phyloP scores from a whole-genome alignment of 2,113 vertebrate genomes.

The Macquaria australasica region DNA sequence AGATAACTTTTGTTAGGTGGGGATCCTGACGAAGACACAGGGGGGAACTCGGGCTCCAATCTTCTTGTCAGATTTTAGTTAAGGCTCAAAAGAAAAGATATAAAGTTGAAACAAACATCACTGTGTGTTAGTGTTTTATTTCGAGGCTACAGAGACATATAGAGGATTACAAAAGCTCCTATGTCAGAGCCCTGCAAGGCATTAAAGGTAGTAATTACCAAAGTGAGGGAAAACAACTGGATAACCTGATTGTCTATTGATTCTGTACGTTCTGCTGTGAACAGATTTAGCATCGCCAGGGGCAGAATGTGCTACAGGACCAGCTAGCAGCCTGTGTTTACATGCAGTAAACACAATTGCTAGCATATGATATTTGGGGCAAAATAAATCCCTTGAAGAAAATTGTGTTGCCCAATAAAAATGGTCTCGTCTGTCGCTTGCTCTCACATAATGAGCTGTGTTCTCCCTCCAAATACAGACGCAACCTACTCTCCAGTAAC shows the following conservation, averaged over 20 bases:
- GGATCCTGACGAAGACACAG: background rate
- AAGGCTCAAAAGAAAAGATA: background rate
- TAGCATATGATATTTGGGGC: background rate
- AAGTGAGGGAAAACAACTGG: constrained; percentile 59
- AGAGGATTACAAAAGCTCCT: constrained; percentile 27
- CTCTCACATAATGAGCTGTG: constrained; percentile 25
- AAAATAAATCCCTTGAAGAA: constrained; percentile 1
- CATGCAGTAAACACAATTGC: constrained; percentile 19
- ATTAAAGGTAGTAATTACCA: constrained; percentile 65
- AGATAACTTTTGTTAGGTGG: no score
- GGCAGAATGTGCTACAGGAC: background rate
- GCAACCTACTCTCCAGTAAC: background rate
- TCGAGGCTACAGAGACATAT: constrained; percentile 5
- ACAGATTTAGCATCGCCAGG: constrained; percentile 24
- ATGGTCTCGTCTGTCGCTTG: background rate
- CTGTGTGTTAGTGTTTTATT: background rate
- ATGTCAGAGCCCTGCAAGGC: constrained; percentile 39
- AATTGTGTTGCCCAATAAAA: background rate
- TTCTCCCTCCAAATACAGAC: constrained; percentile 7
- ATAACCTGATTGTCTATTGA: constrained; percentile 76
- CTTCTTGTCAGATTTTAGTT: background rate
- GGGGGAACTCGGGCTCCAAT: background rate
- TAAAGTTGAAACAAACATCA: background rate
- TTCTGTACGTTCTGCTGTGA: constrained; percentile 56
- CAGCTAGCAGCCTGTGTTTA: constrained; percentile 2